These are phyloP conservation scores for Carollia perspicillata DNA, from an alignment of 2,113 vertebrate genomes.

Conservation along the genomic window DNA sequence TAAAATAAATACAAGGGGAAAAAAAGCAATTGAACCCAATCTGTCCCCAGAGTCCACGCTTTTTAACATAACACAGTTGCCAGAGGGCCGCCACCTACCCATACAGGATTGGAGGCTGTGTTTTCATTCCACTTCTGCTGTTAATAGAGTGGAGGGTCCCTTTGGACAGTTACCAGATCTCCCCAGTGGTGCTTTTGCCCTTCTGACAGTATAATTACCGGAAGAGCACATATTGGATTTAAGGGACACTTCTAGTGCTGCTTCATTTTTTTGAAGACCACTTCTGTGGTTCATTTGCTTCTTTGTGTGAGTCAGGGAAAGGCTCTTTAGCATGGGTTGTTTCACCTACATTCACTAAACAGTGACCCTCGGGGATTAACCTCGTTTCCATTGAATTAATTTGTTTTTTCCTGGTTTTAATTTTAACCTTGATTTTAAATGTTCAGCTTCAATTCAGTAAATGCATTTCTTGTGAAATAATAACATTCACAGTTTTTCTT, in stretches of 20 bases:
- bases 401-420: neutral
- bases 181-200: neutral
- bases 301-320: neutral
- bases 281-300: neutral
- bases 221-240: neutral
- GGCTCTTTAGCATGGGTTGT: neutral
- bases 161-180: neutral
- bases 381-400: conserved; percentile 10
- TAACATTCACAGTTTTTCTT: neutral
- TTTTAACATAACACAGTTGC: neutral
- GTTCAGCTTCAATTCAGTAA: neutral
- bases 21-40: neutral
- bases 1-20: too few species aligned
- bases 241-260: neutral
- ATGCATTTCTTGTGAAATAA: neutral
- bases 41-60: neutral
- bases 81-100: neutral
- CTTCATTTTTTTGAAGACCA: neutral
- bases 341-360: neutral
- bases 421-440: conserved; percentile 40
- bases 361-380: neutral
- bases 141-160: neutral
- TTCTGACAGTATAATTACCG: neutral
- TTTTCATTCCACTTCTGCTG: neutral
- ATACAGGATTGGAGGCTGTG: neutral